Percentiles rank a stretch among this genome's conserved stretches.
phyloP scores from a whole-genome alignment of 23 tunicate genomes.

The Ascidia mentula region DNA sequence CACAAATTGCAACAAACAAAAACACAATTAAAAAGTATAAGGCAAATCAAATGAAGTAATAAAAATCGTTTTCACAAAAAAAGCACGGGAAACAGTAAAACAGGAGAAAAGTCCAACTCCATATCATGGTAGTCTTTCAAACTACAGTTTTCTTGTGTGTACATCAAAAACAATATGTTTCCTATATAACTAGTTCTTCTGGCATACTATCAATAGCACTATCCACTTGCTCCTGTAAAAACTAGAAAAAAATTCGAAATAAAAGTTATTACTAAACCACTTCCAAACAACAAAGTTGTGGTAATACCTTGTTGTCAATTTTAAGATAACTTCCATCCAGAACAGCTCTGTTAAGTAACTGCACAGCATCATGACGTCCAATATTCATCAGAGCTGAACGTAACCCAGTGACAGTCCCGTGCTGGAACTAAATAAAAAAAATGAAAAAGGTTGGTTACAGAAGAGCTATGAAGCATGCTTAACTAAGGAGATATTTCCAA shows the following conservation, averaged over 20 bases:
- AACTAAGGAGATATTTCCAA: too few species aligned
- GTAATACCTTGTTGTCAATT: constrained; percentile 13
- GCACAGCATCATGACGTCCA: constrained; percentile 61
- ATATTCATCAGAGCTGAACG: constrained; percentile 52
- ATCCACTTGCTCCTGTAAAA: constrained; percentile 11
- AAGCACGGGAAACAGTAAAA: neutral
- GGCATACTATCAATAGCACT: constrained; percentile 60
- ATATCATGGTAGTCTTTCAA: too few species aligned
- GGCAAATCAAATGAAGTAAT: neutral
- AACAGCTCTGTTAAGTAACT: constrained; percentile 40
- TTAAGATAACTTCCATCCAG: neutral
- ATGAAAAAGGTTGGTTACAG: neutral
- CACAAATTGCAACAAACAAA: constrained; percentile 3
- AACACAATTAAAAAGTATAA: constrained; percentile 4
- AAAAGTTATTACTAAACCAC: neutral
- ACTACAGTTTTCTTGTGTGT: too few species aligned
- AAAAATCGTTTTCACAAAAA: neutral
- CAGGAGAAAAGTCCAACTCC: too few species aligned
- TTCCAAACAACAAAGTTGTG: too few species aligned
- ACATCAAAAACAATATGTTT: too few species aligned
- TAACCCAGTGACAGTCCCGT: constrained; percentile 48
- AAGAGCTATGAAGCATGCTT: neutral
- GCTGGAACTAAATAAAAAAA: constrained; percentile 10
- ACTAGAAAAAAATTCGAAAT: neutral
- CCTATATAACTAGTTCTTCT: neutral